Percentiles rank a stretch among this genome's conserved stretches.
These are phyloP conservation scores for Pipra filicauda DNA, from an alignment of 2,113 vertebrate genomes.

Conservation along the genomic window DNA sequence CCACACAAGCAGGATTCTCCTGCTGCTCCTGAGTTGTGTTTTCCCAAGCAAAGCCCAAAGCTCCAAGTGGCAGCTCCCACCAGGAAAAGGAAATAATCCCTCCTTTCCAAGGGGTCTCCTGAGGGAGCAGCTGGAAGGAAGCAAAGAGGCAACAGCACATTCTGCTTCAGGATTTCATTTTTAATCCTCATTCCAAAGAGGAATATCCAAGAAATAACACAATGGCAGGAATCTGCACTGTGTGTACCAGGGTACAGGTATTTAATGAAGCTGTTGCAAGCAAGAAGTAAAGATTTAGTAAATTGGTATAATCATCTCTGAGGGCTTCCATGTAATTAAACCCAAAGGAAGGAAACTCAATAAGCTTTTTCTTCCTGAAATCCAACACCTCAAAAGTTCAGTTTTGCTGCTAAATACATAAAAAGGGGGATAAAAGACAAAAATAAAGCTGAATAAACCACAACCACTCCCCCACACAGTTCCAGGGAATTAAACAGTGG, in stretches of 20 bases:
- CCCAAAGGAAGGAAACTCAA: not conserved
- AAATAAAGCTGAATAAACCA: not conserved
- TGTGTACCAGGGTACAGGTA: not conserved
- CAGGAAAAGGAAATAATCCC: not conserved
- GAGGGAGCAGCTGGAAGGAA: not conserved
- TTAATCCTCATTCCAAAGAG: not conserved
- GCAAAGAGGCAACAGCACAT: not conserved
- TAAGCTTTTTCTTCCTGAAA: not conserved
- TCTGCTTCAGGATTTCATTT: not conserved
- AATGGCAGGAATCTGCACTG: not conserved
- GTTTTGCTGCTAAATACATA: not conserved
- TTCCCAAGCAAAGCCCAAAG: not conserved
- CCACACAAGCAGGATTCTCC: not conserved
- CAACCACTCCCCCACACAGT: not conserved
- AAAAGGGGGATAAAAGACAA: not conserved
- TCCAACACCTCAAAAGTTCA: not conserved
- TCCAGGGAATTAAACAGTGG: not conserved
- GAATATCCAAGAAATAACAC: not conserved
- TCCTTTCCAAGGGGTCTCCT: not conserved
- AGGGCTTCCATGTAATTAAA: not conserved
- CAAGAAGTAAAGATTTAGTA: not conserved
- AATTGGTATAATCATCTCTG: not conserved
- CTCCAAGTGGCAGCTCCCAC: not conserved
- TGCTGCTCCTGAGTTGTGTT: fast-evolving
- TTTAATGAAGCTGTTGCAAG: not conserved